Conservation (phyloP, 1,140 invertebrate species). For the Trissolcus basalis region DNA sequence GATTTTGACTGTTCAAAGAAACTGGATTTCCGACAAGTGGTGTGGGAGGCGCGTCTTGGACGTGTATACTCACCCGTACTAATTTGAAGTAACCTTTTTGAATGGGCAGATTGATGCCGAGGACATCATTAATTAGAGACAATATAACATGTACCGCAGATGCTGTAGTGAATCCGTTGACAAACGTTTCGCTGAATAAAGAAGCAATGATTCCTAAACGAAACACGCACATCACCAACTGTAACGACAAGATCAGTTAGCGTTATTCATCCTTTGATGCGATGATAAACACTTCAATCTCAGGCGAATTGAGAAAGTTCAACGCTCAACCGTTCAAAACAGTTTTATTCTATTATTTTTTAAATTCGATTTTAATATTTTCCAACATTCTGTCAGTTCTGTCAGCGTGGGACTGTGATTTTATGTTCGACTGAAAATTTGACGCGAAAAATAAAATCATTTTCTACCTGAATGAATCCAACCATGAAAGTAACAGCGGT, state of each 20-base stretch:
- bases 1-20: too few relatives aligned
- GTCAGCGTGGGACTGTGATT: too few relatives aligned
- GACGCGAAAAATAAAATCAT: not conserved
- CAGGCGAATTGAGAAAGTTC: not conserved
- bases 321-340: too few relatives aligned
- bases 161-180: slow-evolving; percentile 92
- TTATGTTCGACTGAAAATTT: too few relatives aligned
- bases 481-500: slow-evolving; percentile 78
- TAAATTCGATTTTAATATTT: too few relatives aligned
- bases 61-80: slow-evolving; percentile 77
- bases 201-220: slow-evolving; percentile 89
- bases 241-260: slow-evolving; percentile 54
- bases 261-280: slow-evolving; percentile 12
- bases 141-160: slow-evolving; percentile 92
- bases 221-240: slow-evolving; percentile 89
- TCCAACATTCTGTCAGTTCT: too few relatives aligned
- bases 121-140: slow-evolving; percentile 92
- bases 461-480: slow-evolving; percentile 78
- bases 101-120: slow-evolving; percentile 84
- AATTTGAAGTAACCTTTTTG: slow-evolving; percentile 85
- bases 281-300: slow-evolving; percentile 11
- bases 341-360: too few relatives aligned
- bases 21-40: too few relatives aligned
- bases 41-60: too few relatives aligned
- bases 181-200: slow-evolving; percentile 92